Evolutionary conservation across 2,797 vertebrate species (phyloP).

Genomic region (Neosilurus hyrtlii): DNA sequence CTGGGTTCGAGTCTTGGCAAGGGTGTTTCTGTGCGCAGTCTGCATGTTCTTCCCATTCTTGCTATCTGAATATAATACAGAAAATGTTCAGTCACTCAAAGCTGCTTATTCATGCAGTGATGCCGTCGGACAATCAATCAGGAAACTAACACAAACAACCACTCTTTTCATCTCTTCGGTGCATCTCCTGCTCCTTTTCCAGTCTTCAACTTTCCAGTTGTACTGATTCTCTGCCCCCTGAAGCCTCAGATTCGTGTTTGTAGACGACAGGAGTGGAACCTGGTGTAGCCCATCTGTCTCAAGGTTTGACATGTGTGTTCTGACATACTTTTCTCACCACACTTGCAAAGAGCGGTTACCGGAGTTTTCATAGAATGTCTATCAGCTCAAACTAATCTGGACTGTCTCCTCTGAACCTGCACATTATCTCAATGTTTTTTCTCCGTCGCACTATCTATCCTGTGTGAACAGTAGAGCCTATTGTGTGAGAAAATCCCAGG

Average conservation of each 20-base stretch:
- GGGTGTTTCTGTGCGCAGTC: not conserved
- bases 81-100: not conserved
- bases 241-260: no score
- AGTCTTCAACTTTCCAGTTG: not conserved
- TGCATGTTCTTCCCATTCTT: not conserved
- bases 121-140: not conserved
- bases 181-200: not conserved
- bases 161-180: not conserved
- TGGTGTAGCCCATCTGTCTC: no score
- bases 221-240: not conserved
- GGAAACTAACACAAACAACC: not conserved
- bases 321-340: not conserved
- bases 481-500: not conserved
- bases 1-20: not conserved
- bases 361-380: not conserved
- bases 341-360: not conserved
- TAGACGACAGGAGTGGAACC: no score
- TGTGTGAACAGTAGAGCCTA: not conserved
- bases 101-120: not conserved
- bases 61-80: not conserved
- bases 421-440: not conserved
- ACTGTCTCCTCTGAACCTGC: not conserved
- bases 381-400: not conserved
- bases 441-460: no score
- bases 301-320: not conserved